Percentiles rank a stretch among this genome's conserved stretches.
Conservation (phyloP, 2,797 vertebrate species). For the Macrochelys suwanniensis region DNA sequence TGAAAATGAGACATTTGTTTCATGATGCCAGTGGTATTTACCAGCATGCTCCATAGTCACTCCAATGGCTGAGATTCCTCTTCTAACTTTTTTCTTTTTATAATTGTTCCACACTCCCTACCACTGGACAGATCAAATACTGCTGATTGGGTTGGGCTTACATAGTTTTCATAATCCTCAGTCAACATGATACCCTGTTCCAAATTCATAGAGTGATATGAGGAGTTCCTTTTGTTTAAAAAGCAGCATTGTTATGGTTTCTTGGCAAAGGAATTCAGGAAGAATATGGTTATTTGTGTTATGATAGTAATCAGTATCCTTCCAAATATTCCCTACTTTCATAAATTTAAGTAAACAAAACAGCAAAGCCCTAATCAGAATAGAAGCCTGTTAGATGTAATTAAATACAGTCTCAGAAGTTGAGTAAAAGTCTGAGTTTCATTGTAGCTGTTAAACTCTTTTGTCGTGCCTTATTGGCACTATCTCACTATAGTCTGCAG, state of each 20-base stretch:
- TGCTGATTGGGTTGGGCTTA: not conserved
- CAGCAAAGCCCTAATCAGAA: conserved; percentile 10
- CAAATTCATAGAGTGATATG: not conserved
- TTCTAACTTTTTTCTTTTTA: not conserved
- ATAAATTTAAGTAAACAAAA: not conserved
- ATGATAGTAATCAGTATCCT: not conserved
- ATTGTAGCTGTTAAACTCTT: not conserved
- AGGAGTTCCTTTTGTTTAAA: not conserved
- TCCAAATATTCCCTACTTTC: not conserved
- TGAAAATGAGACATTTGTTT: not conserved
- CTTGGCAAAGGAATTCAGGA: not conserved
- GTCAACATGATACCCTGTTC: not conserved
- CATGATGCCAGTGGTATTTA: not conserved
- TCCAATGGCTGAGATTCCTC: not conserved
- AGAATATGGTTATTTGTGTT: not conserved
- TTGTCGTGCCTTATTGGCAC: not conserved
- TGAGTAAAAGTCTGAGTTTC: not conserved
- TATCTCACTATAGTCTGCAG: not conserved
- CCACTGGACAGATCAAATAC: not conserved
- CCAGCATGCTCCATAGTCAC: not conserved
- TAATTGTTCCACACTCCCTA: not conserved
- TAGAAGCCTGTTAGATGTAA: not conserved
- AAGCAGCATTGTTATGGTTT: not conserved
- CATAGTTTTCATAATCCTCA: not conserved
- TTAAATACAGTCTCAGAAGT: not conserved